Evolutionary conservation across 2,888 invertebrate species (phyloP), one percentile per base, ranked within the genome.

Genomic region (Nemoura dubitans): DNA sequence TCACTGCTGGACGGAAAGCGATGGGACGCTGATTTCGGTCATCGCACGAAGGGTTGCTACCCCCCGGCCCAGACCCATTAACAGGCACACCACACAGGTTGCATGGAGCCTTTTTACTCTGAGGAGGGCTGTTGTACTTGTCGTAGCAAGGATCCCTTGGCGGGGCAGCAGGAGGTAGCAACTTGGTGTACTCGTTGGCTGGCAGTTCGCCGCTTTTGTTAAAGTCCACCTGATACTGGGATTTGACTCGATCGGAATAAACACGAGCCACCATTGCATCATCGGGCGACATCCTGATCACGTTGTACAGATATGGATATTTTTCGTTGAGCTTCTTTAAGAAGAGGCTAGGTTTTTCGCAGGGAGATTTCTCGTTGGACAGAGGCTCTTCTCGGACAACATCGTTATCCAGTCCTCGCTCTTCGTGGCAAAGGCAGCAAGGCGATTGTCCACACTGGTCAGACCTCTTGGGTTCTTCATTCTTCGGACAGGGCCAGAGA

Each of bases 271-370:
- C 92, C 82, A 94, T 90, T 42, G 90, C 89, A 85, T 94, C 94
- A 0, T 93, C n/a, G n/a, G n/a, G n/a, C n/a, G n/a, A n/a, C n/a
- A n/a, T n/a, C n/a, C n/a, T n/a, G n/a, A n/a, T n/a, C n/a, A n/a
- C n/a, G n/a, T n/a, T n/a, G n/a, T n/a, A n/a, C n/a, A n/a, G n/a
- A n/a, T n/a, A n/a, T n/a, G n/a, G n/a, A n/a, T n/a, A n/a, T n/a
- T n/a, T n/a, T n/a, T n/a, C n/a, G n/a, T n/a, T n/a, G n/a, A n/a
- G n/a, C n/a, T n/a, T n/a, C n/a, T n/a, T n/a, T n/a, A n/a, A n/a
- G n/a, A n/a, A n/a, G n/a, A n/a, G n/a, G n/a, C n/a, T n/a, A n/a
- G 94, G 94, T 89, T 94, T 94, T 89, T 94, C 92, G 89, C 93
- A 91, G 10, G 93, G 93, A 0, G 93, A 91, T 0, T 93, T 92